Conservation (phyloP, 2,888 invertebrate genomes). For the Pollenia angustigena region DNA sequence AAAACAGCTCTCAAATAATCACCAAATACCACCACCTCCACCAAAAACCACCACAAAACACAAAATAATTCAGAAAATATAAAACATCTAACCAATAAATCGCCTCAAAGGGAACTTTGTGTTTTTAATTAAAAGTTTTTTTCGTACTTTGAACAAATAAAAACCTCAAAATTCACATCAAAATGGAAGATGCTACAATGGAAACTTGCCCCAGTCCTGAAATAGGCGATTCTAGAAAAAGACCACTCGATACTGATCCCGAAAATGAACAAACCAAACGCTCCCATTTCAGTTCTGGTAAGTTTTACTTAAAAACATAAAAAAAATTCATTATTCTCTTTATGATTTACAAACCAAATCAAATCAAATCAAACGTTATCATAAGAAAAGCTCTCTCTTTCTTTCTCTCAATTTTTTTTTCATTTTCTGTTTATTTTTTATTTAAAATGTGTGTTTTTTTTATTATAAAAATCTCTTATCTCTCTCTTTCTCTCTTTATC, state of each 20-base stretch:
- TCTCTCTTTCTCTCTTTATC: conserved; percentile 49
- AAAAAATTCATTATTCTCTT: conserved; percentile 63
- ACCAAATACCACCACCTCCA: conserved; percentile 73
- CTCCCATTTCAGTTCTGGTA: conserved; percentile 96
- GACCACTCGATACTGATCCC: conserved; percentile 92
- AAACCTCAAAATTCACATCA: conserved; percentile 75
- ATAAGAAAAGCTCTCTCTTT: conserved; percentile 58
- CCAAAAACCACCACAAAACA: conserved; percentile 63
- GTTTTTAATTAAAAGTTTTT: conserved; percentile 67
- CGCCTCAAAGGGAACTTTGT: conserved; percentile 74
- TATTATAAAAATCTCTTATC: conserved; percentile 36
- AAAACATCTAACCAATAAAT: conserved; percentile 67
- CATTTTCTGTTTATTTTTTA: conserved; percentile 16
- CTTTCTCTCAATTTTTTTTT: background rate
- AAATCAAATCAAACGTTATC: conserved; percentile 41
- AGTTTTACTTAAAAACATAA: conserved; percentile 81
- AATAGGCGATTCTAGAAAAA: conserved; percentile 94
- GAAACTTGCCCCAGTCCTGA: conserved; percentile 97
- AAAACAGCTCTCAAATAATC: conserved; percentile 68
- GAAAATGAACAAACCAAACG: conserved; percentile 95
- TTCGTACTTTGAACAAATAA: conserved; percentile 64
- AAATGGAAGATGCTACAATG: conserved; percentile 96
- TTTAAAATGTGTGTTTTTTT: background rate
- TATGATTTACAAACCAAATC: conserved; percentile 60
- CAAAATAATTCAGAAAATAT: conserved; percentile 3